Conservation (phyloP, 1,140 invertebrate genomes). For the Hormaphis cornu region DNA sequence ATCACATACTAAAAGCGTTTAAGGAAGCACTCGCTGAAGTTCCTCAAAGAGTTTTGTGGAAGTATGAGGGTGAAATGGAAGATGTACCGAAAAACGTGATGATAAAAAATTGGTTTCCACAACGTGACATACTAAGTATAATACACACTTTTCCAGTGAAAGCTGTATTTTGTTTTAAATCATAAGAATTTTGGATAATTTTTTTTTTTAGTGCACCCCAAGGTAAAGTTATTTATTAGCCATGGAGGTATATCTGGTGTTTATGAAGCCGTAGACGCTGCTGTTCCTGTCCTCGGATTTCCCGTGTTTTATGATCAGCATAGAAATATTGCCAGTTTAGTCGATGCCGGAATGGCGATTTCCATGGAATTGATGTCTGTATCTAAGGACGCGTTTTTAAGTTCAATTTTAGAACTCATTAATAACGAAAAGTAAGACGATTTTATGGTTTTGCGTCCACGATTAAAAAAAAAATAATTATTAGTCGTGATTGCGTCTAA, state of each 20-base stretch:
- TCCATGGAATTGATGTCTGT: constrained; percentile 41
- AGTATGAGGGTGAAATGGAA: constrained; percentile 40
- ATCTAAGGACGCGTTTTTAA: constrained; percentile 35
- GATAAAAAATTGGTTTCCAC: constrained; percentile 50
- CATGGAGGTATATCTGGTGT: constrained; percentile 61
- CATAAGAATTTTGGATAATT: too few species aligned
- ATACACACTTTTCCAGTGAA: not conserved
- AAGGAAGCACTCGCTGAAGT: constrained; percentile 40
- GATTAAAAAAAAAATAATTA: not conserved
- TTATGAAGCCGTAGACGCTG: constrained; percentile 59
- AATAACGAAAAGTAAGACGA: not conserved
- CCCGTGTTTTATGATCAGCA: constrained; percentile 55
- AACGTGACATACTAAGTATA: constrained; percentile 50
- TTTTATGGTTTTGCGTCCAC: not conserved
- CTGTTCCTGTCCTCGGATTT: constrained; percentile 58
- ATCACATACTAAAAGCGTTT: constrained; percentile 33
- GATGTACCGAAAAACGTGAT: constrained; percentile 48
- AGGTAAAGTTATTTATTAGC: constrained; percentile 57
- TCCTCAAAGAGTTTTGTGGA: constrained; percentile 49
- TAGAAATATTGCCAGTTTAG: constrained; percentile 41
- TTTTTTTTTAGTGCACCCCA: constrained; percentile 50
- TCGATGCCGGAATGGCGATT: constrained; percentile 40
- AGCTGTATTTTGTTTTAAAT: not conserved
- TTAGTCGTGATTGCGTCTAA: too few species aligned
- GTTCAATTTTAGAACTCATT: not conserved